A percentile compares a stretch with the other conserved stretches of the same genome.
Conservation (phyloP, 2,888 invertebrate species). For the Leucoptera coffeella region DNA sequence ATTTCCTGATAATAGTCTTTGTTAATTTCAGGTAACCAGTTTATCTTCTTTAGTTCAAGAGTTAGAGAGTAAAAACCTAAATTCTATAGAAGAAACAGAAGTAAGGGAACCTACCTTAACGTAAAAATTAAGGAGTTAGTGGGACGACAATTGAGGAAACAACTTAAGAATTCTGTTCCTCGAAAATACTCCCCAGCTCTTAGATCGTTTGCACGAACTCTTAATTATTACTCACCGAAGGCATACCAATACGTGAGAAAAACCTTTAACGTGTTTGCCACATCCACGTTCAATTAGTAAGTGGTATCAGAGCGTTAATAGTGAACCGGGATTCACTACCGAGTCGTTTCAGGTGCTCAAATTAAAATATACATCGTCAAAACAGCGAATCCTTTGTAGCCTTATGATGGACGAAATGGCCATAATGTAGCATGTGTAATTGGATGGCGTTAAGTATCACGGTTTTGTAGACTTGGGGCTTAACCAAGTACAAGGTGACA, state of each 20-base stretch:
- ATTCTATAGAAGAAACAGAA: too few relatives aligned
- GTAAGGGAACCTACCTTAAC: too few relatives aligned
- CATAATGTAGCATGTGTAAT: constrained; percentile 10
- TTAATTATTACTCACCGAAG: constrained; percentile 11
- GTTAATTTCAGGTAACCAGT: too few relatives aligned
- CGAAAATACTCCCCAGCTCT: neutral
- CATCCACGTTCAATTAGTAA: constrained; percentile 11
- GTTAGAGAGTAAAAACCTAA: too few relatives aligned
- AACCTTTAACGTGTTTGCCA: constrained; percentile 10
- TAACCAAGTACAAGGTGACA: neutral
- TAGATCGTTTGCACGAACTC: constrained; percentile 8
- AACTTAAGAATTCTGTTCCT: neutral
- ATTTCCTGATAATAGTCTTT: too few relatives aligned
- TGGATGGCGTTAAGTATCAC: constrained; percentile 10
- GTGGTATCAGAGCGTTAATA: constrained; percentile 12
- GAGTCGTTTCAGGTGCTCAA: constrained; percentile 9
- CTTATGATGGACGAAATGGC: constrained; percentile 11
- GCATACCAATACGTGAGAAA: constrained; percentile 11
- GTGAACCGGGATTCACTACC: constrained; percentile 11
- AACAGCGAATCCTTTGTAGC: constrained; percentile 6
- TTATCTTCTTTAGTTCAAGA: too few relatives aligned
- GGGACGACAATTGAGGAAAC: neutral
- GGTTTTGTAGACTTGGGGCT: constrained; percentile 8
- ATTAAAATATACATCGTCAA: constrained; percentile 3
- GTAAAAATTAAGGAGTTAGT: neutral